Evolutionary conservation across 1,140 invertebrate species (phyloP).

Genomic region (Coenobita brevimanus): DNA sequence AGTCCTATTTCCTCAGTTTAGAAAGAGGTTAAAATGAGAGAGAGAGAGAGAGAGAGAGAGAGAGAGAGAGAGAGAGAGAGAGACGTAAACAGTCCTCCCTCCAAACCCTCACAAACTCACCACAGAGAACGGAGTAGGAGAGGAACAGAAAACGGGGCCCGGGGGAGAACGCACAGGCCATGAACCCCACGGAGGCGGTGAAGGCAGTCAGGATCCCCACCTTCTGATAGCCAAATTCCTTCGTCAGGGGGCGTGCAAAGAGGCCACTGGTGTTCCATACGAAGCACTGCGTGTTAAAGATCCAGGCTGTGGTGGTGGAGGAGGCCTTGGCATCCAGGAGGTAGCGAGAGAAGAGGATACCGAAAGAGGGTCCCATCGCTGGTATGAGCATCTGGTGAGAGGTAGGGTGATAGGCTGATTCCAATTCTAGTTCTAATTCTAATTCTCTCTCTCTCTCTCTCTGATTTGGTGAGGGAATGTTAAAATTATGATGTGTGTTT

Average conservation of each 20-base stretch:
- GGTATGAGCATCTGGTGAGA: constrained; percentile 39
- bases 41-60: neutral
- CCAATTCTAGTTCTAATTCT: too few relatives aligned
- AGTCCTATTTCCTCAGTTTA: too few relatives aligned
- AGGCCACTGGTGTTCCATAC: constrained; percentile 17
- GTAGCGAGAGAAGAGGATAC: constrained; percentile 46
- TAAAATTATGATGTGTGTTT: too few relatives aligned
- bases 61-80: too few relatives aligned
- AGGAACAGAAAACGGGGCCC: constrained; percentile 46
- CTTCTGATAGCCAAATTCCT: constrained; percentile 43
- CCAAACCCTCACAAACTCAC: constrained; percentile 2
- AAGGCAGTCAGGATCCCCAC: constrained; percentile 16
- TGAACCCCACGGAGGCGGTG: neutral
- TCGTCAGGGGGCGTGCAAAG: constrained; percentile 17
- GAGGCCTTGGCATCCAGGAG: constrained; percentile 17
- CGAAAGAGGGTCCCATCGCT: constrained; percentile 18
- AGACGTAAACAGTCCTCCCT: too few relatives aligned
- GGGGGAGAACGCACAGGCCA: constrained; percentile 41
- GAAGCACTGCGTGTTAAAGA: constrained; percentile 36
- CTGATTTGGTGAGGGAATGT: too few relatives aligned
- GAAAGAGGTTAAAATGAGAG: neutral
- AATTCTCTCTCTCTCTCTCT: too few relatives aligned
- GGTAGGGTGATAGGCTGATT: too few relatives aligned
- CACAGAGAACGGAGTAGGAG: constrained; percentile 42
- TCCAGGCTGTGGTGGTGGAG: constrained; percentile 49